Conservation (phyloP, 2,113 vertebrate genomes). For the Martes martes region DNA sequence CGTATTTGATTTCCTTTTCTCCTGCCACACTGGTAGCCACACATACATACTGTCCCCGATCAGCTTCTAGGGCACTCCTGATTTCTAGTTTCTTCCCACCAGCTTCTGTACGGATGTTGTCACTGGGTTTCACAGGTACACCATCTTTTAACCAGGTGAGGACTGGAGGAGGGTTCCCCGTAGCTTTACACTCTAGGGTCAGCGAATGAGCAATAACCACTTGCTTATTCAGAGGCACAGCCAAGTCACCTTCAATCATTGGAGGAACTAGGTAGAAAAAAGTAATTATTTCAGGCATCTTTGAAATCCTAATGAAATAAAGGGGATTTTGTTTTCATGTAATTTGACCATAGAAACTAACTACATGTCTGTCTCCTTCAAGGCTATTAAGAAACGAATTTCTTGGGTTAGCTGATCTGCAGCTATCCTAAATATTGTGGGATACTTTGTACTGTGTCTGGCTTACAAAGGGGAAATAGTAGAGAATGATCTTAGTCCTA, state of each 20-base stretch:
- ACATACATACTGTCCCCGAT: constrained; percentile 91
- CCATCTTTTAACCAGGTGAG: constrained; percentile 96
- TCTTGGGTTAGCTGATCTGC: not conserved
- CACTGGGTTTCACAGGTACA: constrained; percentile 85
- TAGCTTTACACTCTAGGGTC: constrained; percentile 90
- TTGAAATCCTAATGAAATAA: constrained; percentile 16
- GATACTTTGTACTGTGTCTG: not conserved
- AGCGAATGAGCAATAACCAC: constrained; percentile 87
- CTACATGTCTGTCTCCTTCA: not conserved
- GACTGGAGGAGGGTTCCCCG: constrained; percentile 90
- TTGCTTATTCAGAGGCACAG: constrained; percentile 83
- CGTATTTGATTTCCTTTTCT: constrained; percentile 92
- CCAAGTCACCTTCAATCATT: constrained; percentile 84
- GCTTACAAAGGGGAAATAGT: not conserved
- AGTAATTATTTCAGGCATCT: not conserved
- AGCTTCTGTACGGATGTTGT: constrained; percentile 84
- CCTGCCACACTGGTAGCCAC: constrained; percentile 95
- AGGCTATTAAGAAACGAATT: not conserved
- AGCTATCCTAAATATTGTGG: not conserved
- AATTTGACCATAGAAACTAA: not conserved
- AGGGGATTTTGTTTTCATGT: not conserved
- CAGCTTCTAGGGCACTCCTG: constrained; percentile 75
- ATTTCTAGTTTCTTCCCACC: constrained; percentile 92
- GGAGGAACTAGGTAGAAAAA: constrained; percentile 89
- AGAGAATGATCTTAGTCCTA: not conserved